A percentile compares a stretch with the other conserved stretches of the same genome.
These are phyloP conservation scores for Megaleporinus macrocephalus DNA, from an alignment of 2,113 vertebrate species.

Conservation along the genomic window DNA sequence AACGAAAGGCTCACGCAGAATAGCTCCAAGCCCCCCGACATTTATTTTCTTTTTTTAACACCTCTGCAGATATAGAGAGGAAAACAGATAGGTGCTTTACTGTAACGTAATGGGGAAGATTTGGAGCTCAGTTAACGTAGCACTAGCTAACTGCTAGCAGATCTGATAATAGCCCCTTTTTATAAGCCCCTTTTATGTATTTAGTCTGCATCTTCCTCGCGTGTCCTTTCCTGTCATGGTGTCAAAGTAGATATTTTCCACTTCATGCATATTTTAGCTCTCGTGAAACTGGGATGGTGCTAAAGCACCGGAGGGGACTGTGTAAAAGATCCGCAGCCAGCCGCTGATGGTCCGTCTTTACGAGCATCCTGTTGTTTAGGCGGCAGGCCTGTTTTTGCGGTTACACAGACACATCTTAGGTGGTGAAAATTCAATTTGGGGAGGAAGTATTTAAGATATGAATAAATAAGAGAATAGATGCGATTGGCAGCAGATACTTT, in stretches of 20 bases:
- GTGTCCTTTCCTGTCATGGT: slow-evolving; percentile 75
- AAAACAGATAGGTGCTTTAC: slow-evolving; percentile 2
- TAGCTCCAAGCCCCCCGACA: slow-evolving; percentile 17
- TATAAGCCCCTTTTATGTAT: slow-evolving; percentile 61
- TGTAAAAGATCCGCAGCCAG: slow-evolving; percentile 63
- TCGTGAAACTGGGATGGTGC: slow-evolving; percentile 64
- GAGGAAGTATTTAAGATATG: slow-evolving; percentile 26
- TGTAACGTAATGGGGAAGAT: neutral
- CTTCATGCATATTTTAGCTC: slow-evolving; percentile 78
- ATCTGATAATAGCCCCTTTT: slow-evolving; percentile 32
- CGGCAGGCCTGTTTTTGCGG: slow-evolving; percentile 48
- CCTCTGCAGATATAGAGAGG: slow-evolving; percentile 18
- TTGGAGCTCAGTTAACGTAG: neutral
- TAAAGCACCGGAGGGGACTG: slow-evolving; percentile 61
- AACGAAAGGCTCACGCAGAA: slow-evolving; percentile 30
- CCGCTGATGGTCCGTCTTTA: slow-evolving; percentile 65
- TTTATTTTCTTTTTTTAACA: slow-evolving; percentile 26
- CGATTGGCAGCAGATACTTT: slow-evolving; percentile 14
- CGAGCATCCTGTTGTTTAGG: slow-evolving; percentile 60
- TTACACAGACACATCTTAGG: neutral
- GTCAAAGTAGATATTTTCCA: slow-evolving; percentile 75
- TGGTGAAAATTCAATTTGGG: neutral
- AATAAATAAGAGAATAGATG: slow-evolving; percentile 14
- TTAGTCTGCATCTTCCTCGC: slow-evolving; percentile 60
- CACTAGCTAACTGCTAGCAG: neutral